Evolutionary conservation across 2,797 vertebrate species (phyloP).

Genomic region (Crocodylus rhombifer): DNA sequence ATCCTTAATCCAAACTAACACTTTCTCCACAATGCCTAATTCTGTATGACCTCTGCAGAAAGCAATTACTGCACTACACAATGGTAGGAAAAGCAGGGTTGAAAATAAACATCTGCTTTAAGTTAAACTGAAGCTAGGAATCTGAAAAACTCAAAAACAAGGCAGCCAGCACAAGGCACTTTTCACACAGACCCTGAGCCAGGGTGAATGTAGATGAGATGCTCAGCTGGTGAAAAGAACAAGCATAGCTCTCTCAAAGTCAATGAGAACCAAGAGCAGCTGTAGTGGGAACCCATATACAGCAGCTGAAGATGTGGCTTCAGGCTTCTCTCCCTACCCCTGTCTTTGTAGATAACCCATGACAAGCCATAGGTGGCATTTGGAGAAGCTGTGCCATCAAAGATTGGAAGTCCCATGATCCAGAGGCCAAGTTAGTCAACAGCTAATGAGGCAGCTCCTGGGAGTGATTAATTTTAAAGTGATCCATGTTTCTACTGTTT

Average conservation of each 20-base stretch:
- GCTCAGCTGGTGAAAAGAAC: neutral
- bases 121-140: neutral
- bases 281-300: neutral
- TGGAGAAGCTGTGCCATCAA: fast-evolving
- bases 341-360: fast-evolving
- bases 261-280: neutral
- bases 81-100: neutral
- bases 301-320: neutral
- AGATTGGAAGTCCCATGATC: neutral
- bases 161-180: neutral
- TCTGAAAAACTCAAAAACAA: neutral
- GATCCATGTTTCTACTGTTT: neutral
- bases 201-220: neutral
- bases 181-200: neutral
- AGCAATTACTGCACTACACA: constrained; percentile 2
- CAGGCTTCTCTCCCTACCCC: neutral
- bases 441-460: neutral
- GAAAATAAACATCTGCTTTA: neutral
- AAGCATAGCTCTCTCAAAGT: neutral
- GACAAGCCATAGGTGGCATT: neutral
- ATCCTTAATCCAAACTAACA: neutral
- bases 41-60: neutral
- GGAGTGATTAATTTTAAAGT: neutral
- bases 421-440: neutral
- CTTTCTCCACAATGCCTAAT: neutral